Conservation (phyloP, 2,797 vertebrate species). For the Graptemys geographica region DNA sequence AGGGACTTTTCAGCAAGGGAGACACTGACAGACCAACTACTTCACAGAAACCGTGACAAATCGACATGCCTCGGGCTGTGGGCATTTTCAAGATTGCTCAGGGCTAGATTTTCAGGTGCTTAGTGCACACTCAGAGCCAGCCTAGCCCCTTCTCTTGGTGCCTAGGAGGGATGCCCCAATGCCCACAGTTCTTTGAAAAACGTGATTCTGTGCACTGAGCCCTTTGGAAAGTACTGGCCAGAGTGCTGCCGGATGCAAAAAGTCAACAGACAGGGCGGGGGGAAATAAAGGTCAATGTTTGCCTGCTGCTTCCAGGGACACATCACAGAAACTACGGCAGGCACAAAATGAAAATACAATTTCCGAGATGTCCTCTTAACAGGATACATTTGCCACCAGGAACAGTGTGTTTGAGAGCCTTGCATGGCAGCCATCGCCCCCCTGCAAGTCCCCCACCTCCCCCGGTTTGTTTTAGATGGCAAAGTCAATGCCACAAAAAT, state of each 20-base stretch:
- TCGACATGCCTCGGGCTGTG: neutral
- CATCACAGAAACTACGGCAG: neutral
- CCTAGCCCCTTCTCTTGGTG: neutral
- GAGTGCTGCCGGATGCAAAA: neutral
- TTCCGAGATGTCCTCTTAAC: neutral
- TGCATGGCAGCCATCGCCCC: neutral
- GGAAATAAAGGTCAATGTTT: neutral
- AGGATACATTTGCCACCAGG: neutral
- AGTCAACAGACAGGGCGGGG: neutral
- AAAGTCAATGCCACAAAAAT: neutral
- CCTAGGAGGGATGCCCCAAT: neutral
- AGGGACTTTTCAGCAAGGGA: neutral
- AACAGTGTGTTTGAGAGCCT: neutral
- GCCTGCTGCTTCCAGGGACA: neutral
- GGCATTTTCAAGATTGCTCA: neutral
- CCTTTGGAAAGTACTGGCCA: neutral
- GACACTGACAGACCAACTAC: neutral
- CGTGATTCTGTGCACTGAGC: neutral
- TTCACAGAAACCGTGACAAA: neutral
- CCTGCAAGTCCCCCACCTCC: neutral
- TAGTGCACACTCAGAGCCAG: neutral
- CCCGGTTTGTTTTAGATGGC: neutral
- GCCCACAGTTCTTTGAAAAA: neutral
- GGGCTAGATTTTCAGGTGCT: neutral
- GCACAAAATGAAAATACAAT: neutral